These are phyloP conservation scores for Metaphire vulgaris DNA, from an alignment of 1,140 invertebrate species.

Conservation along the genomic window DNA sequence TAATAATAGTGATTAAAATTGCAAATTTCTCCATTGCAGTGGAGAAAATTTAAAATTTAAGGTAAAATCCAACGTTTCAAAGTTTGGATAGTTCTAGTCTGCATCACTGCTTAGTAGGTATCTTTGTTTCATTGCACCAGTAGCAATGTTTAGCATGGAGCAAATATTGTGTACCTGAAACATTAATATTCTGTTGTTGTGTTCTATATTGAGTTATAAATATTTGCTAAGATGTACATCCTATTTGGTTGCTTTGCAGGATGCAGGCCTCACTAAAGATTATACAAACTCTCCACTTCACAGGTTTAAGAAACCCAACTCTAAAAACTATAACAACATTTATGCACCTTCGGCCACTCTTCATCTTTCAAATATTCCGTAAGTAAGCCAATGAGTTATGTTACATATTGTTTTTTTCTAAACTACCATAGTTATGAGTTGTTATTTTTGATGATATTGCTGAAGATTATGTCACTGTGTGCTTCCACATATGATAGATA, in stretches of 20 bases:
- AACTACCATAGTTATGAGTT: not conserved
- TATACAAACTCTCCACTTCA: slow-evolving; percentile 93
- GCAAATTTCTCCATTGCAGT: no score
- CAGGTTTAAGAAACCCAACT: slow-evolving; percentile 98
- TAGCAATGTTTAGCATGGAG: not conserved
- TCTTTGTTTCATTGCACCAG: not conserved
- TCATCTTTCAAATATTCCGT: slow-evolving; percentile 98
- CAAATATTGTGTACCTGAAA: no score
- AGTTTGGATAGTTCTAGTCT: no score
- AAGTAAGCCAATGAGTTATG: slow-evolving; percentile 25
- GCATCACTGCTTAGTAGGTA: not conserved
- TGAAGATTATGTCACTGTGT: no score
- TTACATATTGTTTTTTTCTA: not conserved
- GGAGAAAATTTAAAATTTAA: no score
- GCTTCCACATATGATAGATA: no score
- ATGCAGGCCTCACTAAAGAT: slow-evolving; percentile 95
- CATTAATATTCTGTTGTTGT: no score
- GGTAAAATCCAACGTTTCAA: no score
- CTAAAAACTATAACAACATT: slow-evolving; percentile 99
- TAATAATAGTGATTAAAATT: no score
- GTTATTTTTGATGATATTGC: not conserved
- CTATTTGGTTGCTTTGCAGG: slow-evolving; percentile 54
- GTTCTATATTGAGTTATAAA: no score
- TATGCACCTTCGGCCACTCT: slow-evolving; percentile 95
- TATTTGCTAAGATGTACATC: no score